Evolutionary conservation across 2,113 vertebrate genomes (phyloP).

Genomic region (Eulemur rufifrons): DNA sequence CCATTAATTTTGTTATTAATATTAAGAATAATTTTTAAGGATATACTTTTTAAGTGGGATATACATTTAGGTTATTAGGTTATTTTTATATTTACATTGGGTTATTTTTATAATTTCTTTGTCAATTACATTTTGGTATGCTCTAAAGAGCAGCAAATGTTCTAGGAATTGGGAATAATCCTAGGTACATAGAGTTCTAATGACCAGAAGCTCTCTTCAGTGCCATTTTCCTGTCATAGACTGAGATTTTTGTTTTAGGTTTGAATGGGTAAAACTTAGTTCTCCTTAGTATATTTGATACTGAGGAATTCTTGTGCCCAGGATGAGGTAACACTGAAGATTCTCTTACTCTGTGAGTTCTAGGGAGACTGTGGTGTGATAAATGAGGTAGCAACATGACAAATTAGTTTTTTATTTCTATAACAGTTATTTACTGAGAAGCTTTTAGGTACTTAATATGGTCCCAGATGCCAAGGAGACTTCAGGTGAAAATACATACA

Average conservation of each 20-base stretch:
- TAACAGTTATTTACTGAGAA: not conserved
- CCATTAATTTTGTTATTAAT: not conserved
- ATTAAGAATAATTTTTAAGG: not conserved
- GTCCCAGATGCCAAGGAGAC: not conserved
- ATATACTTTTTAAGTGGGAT: not conserved
- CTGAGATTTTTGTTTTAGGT: not conserved
- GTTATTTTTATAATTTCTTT: not conserved
- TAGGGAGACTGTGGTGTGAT: not conserved
- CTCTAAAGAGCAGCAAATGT: not conserved
- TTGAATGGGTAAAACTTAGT: not conserved
- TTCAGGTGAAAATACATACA: not conserved
- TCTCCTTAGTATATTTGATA: not conserved
- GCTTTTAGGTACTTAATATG: not conserved
- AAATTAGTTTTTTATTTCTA: not conserved
- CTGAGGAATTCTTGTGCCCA: not conserved
- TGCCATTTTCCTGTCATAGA: not conserved
- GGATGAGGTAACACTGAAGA: not conserved
- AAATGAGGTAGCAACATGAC: not conserved
- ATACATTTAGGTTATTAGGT: no score
- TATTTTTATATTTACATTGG: no score
- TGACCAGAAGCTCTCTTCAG: not conserved
- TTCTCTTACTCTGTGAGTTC: not conserved
- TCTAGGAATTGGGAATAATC: not conserved
- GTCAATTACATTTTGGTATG: not conserved
- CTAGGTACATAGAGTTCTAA: not conserved